Percentiles rank a stretch among this genome's conserved stretches.
phyloP scores from a whole-genome alignment of 2,888 invertebrate species.

The Archips crataeganus region DNA sequence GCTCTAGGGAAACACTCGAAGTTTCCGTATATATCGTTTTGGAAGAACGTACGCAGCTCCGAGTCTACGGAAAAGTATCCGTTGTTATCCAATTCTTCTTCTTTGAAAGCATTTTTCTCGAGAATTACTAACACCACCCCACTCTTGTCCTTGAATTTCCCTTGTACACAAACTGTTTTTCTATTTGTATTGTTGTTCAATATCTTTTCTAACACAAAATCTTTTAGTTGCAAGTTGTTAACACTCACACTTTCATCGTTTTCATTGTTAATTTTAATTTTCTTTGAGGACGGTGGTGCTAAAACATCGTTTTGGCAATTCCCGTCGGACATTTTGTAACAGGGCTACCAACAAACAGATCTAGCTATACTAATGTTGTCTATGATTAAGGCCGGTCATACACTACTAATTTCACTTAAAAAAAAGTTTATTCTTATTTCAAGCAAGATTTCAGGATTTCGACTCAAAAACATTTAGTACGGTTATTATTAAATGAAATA shows the following conservation, averaged over 20 bases:
- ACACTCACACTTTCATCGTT: conserved; percentile 68
- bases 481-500: too few species aligned
- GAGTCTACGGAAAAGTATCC: conserved; percentile 88
- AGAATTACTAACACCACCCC: conserved; percentile 90
- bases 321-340: conserved; percentile 79
- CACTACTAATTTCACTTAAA: not conserved
- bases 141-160: conserved; percentile 87
- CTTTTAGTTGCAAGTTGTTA: conserved; percentile 82
- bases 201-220: conserved; percentile 88
- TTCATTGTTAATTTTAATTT: conserved; percentile 73
- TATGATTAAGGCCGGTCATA: not conserved
- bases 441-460: too few species aligned
- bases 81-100: conserved; percentile 83
- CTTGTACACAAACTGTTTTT: conserved; percentile 90
- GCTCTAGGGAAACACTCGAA: conserved; percentile 89
- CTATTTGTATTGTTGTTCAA: conserved; percentile 90
- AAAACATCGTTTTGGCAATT: conserved; percentile 67
- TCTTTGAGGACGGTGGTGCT: conserved; percentile 69
- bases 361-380: not conserved
- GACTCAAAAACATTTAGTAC: too few species aligned
- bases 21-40: conserved; percentile 94
- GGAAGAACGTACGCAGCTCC: conserved; percentile 87
- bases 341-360: not conserved
- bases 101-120: conserved; percentile 93
- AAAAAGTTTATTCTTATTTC: not conserved